phyloP scores from a whole-genome alignment of 2,888 invertebrate genomes.

The Habrosyne pyritoides region DNA sequence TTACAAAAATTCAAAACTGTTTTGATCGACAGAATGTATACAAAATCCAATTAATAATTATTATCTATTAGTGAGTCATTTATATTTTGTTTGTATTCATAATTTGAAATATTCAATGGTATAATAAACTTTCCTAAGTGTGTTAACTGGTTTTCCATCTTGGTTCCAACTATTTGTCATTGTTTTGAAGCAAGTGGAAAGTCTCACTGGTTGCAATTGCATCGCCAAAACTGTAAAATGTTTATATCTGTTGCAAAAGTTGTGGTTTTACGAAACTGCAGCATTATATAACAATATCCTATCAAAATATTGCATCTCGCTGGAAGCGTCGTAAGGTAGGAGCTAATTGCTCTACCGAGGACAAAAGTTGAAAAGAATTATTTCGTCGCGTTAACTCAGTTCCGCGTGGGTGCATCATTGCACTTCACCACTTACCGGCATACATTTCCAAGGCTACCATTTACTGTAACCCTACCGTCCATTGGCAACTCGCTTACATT shows the following conservation, averaged over 20 bases:
- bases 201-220: too few species aligned
- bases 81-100: too few species aligned
- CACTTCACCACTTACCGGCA: conserved; percentile 32
- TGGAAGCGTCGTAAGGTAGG: not conserved
- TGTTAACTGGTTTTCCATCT: too few species aligned
- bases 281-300: not conserved
- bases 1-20: not conserved
- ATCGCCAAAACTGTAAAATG: too few species aligned
- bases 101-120: too few species aligned
- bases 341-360: conserved; percentile 37
- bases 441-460: conserved; percentile 3
- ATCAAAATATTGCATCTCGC: not conserved
- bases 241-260: not conserved
- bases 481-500: conserved; percentile 11
- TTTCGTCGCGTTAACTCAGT: conserved; percentile 44
- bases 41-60: not conserved
- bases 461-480: not conserved
- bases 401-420: conserved; percentile 60
- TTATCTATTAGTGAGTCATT: too few species aligned
- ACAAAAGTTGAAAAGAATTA: conserved; percentile 40
- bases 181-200: too few species aligned
- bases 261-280: not conserved
- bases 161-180: too few species aligned
- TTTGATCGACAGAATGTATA: not conserved
- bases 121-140: too few species aligned